These are phyloP conservation scores for Oxystoma pomonae DNA, from an alignment of 2,888 invertebrate species.

Conservation along the genomic window DNA sequence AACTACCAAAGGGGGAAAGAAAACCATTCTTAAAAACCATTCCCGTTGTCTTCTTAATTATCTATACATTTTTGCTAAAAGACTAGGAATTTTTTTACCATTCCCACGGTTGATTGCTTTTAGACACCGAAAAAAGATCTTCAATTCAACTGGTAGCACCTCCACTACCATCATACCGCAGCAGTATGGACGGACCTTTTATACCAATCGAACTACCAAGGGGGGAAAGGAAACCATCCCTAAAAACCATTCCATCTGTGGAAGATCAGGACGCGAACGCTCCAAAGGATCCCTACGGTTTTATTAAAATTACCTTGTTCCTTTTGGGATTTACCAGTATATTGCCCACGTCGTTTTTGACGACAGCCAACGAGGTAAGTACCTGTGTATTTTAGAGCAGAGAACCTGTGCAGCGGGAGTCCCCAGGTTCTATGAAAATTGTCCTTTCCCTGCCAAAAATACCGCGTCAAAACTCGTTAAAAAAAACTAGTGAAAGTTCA, in stretches of 20 bases:
- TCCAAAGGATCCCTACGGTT: not conserved
- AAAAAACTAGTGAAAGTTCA: too few relatives aligned
- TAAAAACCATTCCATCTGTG: not conserved
- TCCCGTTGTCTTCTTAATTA: too few relatives aligned
- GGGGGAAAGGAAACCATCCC: not conserved
- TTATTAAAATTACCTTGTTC: constrained; percentile 1
- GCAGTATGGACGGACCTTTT: not conserved
- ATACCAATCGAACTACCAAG: not conserved
- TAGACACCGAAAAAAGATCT: not conserved
- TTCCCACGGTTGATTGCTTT: too few relatives aligned
- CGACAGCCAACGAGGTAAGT: constrained; percentile 7
- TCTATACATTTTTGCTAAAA: too few relatives aligned
- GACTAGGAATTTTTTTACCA: too few relatives aligned
- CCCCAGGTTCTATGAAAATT: too few relatives aligned
- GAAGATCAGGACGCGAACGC: not conserved
- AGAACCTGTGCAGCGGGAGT: too few relatives aligned
- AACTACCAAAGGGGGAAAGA: too few relatives aligned
- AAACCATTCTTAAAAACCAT: too few relatives aligned
- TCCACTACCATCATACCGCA: not conserved
- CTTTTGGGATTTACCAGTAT: not conserved
- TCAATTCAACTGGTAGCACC: not conserved
- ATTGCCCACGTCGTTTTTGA: constrained; percentile 3
- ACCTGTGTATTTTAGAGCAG: too few relatives aligned
- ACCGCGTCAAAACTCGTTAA: too few relatives aligned
- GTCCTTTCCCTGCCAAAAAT: too few relatives aligned